A percentile compares a stretch with the other conserved stretches of the same genome.
phyloP scores from a whole-genome alignment of 2,113 vertebrate species.

The Brachyhypopomus gauderio region DNA sequence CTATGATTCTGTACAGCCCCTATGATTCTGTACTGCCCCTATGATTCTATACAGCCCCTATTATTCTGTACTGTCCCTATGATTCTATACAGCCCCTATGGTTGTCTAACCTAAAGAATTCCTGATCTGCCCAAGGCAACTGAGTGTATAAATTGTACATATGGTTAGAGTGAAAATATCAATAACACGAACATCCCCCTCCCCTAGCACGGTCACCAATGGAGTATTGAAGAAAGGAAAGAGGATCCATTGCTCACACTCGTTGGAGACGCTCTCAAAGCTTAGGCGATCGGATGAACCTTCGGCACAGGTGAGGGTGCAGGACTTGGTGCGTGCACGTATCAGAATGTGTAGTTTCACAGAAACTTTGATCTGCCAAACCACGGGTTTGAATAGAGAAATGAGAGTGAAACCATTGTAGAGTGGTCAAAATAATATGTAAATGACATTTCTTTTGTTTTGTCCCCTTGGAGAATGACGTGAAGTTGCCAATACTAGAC shows the following conservation, averaged over 20 bases:
- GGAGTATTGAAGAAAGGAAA: constrained; percentile 89
- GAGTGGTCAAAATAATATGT: too few relatives aligned
- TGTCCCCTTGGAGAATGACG: constrained; percentile 59
- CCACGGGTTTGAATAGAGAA: neutral
- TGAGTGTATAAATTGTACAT: too few relatives aligned
- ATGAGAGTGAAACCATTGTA: too few relatives aligned
- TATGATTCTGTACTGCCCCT: too few relatives aligned
- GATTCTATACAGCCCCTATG: too few relatives aligned
- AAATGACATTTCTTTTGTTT: neutral
- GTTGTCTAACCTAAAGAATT: too few relatives aligned
- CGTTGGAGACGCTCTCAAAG: constrained; percentile 81
- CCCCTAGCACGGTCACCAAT: constrained; percentile 73
- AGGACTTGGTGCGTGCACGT: neutral
- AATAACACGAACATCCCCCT: neutral
- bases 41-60: too few relatives aligned
- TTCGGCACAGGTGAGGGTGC: constrained; percentile 67
- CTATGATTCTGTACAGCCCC: too few relatives aligned
- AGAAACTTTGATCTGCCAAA: neutral
- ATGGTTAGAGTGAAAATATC: too few relatives aligned
- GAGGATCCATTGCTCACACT: constrained; percentile 84
- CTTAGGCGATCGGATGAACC: constrained; percentile 68
- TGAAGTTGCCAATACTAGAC: constrained; percentile 71
- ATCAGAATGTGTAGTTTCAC: neutral
- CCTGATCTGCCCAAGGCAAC: too few relatives aligned
- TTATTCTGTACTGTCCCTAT: too few relatives aligned